Base-by-base conservation (phyloP, 2,797 vertebrate genomes). In the Pseudomugil tenellus region DNA sequence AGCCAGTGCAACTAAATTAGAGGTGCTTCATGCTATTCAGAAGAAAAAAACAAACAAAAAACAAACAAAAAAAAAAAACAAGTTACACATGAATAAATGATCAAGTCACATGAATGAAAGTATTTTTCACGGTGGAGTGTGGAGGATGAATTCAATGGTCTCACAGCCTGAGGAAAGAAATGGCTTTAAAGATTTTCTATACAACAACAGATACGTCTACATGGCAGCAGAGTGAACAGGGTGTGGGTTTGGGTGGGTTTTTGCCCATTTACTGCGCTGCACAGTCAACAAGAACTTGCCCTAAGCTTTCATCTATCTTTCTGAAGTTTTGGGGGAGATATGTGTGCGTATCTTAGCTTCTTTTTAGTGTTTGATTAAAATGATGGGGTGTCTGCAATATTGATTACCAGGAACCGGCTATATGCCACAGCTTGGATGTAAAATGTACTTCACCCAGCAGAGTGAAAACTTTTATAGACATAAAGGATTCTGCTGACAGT, bases 71-170 rank as follows among this genome's bases (percentile, higher is more conserved):
- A 52, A 19, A n/a, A 63, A 53, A 56, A 56, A 26, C 52, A 56
- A 17, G 43, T 53, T 60, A 29, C 21, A 23, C 10, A 57, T 28
- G 17, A 63, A 56, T 48, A 70, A 70, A 70, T 37, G 55, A 63
- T 56, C 14, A 54, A 35, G 14, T 34, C 37, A 28, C 26, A 19
- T 41, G 28, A 61, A 55, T n/a, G 25, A 61, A 55, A 69, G 16
- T 4, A 7, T 19, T 49, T 37, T 58, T 58, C 10, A 52, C 2
- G 34, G 32, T 39, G 56, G n/a, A 55, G 53, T 48, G 53, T 35
- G 39, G 29, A 57, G 29, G 53, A 68, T 60, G 35, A 60, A 28
- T 60, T 53, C 13, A 60, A 35, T 26, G 41, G 37, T 43, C 46
- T 67, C 16, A 14, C 48, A 53, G 34, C 66, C 66, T 3, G 48